phyloP scores from a whole-genome alignment of 2,888 invertebrate genomes.

The Sinopyrophorus schimmeli region DNA sequence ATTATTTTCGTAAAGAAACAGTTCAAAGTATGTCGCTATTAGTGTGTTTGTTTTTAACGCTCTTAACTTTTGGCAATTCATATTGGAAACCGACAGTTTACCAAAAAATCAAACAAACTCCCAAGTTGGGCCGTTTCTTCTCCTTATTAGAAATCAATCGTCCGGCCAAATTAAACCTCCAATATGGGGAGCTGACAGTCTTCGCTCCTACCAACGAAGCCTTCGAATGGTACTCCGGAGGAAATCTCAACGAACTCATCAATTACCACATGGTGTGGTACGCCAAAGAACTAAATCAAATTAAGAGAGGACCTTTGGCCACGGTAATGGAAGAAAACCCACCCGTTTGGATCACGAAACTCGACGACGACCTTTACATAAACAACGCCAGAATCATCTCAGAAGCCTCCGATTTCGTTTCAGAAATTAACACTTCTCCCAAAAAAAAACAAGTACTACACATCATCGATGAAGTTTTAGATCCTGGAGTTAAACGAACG shows the following conservation, averaged over 20 bases:
- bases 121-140: conserved; percentile 67
- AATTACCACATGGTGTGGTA: conserved; percentile 54
- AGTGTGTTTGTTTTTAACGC: conserved; percentile 8
- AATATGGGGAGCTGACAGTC: conserved; percentile 75
- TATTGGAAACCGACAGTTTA: conserved; percentile 38
- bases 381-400: conserved; percentile 82
- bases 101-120: conserved; percentile 45
- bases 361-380: conserved; percentile 69
- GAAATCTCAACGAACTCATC: conserved; percentile 62
- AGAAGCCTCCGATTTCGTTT: conserved; percentile 52
- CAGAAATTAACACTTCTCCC: conserved; percentile 37
- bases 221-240: conserved; percentile 57
- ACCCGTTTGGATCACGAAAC: conserved; percentile 78
- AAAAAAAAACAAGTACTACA: conserved; percentile 64
- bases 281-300: conserved; percentile 65
- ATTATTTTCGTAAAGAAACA: too few species aligned
- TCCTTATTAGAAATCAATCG: conserved; percentile 70
- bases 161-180: conserved; percentile 70
- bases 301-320: conserved; percentile 48
- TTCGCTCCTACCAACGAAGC: conserved; percentile 87
- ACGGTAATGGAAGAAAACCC: conserved; percentile 82
- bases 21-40: too few species aligned
- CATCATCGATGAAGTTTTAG: conserved; percentile 81
- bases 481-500: conserved; percentile 68
- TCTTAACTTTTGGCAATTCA: conserved; percentile 3